phyloP scores from a whole-genome alignment of 2,888 invertebrate species.

The Pecten maximus region DNA sequence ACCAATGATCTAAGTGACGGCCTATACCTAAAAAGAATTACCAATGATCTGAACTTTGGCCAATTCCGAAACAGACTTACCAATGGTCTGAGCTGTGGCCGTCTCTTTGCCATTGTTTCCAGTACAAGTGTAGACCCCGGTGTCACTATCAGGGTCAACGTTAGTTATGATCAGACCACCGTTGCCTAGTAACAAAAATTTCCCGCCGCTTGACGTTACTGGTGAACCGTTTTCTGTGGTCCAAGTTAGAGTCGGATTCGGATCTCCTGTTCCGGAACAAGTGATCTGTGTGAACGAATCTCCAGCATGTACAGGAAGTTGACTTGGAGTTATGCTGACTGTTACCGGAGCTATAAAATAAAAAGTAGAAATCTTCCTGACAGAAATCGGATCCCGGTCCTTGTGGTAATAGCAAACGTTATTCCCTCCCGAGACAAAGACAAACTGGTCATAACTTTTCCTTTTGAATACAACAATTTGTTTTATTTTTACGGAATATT shows the following conservation, averaged over 20 bases:
- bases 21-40: too few relatives aligned
- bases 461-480: too few relatives aligned
- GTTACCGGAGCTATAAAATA: slow-evolving; percentile 41
- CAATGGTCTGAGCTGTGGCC: slow-evolving; percentile 41
- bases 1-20: too few relatives aligned
- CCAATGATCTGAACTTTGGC: too few relatives aligned
- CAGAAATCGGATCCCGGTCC: too few relatives aligned
- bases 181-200: slow-evolving; percentile 45
- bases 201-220: slow-evolving; percentile 38
- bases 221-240: slow-evolving; percentile 38
- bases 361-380: neutral
- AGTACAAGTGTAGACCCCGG: slow-evolving; percentile 47
- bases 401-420: too few relatives aligned
- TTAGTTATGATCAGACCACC: slow-evolving; percentile 49
- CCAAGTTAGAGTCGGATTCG: slow-evolving; percentile 44
- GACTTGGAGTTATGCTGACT: slow-evolving; percentile 38
- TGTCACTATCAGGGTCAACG: slow-evolving; percentile 42
- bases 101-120: slow-evolving; percentile 47
- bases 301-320: slow-evolving; percentile 33
- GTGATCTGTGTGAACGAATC: slow-evolving; percentile 42
- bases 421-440: too few relatives aligned
- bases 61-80: too few relatives aligned
- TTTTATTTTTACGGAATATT: too few relatives aligned
- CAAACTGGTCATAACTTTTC: too few relatives aligned
- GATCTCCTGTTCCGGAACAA: slow-evolving; percentile 45